Evolutionary conservation across 1,140 invertebrate genomes (phyloP), one percentile per base, ranked within the genome.

Genomic region (Orussus abietinus): DNA sequence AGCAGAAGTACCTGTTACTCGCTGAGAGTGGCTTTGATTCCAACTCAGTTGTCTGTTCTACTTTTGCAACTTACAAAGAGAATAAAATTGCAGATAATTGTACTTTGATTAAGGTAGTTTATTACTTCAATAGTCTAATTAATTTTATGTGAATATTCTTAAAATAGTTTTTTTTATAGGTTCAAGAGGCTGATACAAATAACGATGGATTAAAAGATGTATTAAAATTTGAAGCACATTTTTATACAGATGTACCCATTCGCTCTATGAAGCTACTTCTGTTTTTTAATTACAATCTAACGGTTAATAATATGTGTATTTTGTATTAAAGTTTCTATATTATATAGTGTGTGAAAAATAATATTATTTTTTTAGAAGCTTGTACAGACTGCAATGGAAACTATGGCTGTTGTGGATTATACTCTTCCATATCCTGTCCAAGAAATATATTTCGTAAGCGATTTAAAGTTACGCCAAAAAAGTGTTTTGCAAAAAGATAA

Each of bases 231-330:
- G 72, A 76, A 44, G 45, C 67, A 58, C 45, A 59, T 62, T 63
- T 77, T 65, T 57, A 57, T 72, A 55, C 51, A 34, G 32, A 67
- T 15, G 64, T 72, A 42, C 55, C 73, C 20, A 66, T 81, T 9
- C 53, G 66, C 28, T 70, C 73, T 25, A 44, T 78, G 0, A 74
- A 69, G 39, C 52, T 81, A n/a, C 49, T 80, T n/a, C 55, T 82
- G 2, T 64, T 80, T 38, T 83, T 81, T 59, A 68, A 79, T 51
- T 81, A 77, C 37, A 64, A 69, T 57, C 60, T 82, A 22, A 65
- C 69, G 59, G 80, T 81, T 20, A 28, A 7, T 3, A 19, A 33
- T 26, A 32, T 17, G 40, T 25, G 21, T 25, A 18, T 10, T 31
- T 41, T 30, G 15, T 30, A 30, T 1, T 9, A 42, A 42, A 22